Base-by-base conservation (phyloP, 1,140 invertebrate species). In the Drosophila varians region DNA sequence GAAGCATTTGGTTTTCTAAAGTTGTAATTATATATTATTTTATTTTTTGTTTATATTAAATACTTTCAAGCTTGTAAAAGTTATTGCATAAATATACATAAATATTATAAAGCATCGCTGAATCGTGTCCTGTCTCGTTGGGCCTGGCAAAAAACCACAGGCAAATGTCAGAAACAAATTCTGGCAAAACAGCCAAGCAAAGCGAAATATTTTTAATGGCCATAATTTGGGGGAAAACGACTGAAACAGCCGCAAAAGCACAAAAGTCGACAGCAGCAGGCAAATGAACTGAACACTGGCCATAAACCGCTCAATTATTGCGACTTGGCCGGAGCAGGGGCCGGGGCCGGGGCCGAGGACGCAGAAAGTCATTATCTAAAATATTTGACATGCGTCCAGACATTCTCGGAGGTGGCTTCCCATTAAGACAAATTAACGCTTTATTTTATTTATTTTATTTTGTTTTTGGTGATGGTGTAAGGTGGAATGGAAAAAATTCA, bases 261-360 rank as follows among this genome's bases (percentile, higher is more conserved):
- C 54, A 36, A 61, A 56, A 47, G 47, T 54, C 61, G 36, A 21
- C 54, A 42, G 25, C 12, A 61, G 52, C 46, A 54, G 56, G 49
- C 66, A 86, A 79, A 86, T 84, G 76, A 84, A 86, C 74, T 64
- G 43, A 45, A 8, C 46, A 56, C 45, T 77, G 54, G 38, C 52
- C 58, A 62, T 61, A 83, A 83, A 83, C 76, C 82, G 80, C 82
- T 86, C 80, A 80, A 84, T 86, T 84, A 86, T 80, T 72, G 62
- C 58, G 76, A 64, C 72, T 86, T 56, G 42, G n/a, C 48, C n/a
- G n/a, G n/a, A n/a, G n/a, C n/a, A n/a, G n/a, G n/a, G n/a, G n/a
- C n/a, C n/a, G n/a, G n/a, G n/a, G n/a, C n/a, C n/a, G n/a, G n/a
- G n/a, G n/a, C n/a, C 19, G 21, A 18, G 19, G 36, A 58, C 43